phyloP scores from a whole-genome alignment of 2,113 vertebrate species.

The Ciconia boyciana region DNA sequence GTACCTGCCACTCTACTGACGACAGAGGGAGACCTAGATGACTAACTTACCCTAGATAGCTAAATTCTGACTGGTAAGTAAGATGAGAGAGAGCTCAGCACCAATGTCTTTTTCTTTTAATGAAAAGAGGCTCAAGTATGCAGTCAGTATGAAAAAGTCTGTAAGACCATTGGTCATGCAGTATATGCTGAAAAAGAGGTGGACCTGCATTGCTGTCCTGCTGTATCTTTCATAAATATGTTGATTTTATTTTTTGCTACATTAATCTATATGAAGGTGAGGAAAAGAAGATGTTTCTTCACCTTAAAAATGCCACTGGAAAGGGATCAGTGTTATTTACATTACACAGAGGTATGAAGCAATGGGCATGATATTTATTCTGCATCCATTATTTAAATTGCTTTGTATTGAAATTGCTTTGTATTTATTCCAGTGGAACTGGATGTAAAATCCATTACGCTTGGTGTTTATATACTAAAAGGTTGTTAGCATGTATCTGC shows the following conservation, averaged over 20 bases:
- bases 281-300: background rate
- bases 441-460: background rate
- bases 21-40: conserved; percentile 56
- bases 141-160: background rate
- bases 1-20: conserved; percentile 51
- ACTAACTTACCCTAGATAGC: conserved; percentile 39
- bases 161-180: background rate
- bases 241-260: background rate
- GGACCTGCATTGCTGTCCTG: background rate
- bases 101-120: background rate
- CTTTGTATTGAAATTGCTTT: background rate
- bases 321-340: background rate
- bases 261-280: background rate
- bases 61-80: background rate
- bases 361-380: background rate
- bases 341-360: background rate
- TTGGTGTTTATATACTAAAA: background rate
- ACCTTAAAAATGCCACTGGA: background rate
- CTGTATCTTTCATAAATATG: background rate
- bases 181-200: background rate
- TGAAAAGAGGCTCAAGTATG: background rate
- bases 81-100: background rate
- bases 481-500: background rate
- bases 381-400: background rate
- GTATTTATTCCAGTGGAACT: background rate